Evolutionary conservation across 1,140 invertebrate species (phyloP).

Genomic region (Eriocheir sinensis): DNA sequence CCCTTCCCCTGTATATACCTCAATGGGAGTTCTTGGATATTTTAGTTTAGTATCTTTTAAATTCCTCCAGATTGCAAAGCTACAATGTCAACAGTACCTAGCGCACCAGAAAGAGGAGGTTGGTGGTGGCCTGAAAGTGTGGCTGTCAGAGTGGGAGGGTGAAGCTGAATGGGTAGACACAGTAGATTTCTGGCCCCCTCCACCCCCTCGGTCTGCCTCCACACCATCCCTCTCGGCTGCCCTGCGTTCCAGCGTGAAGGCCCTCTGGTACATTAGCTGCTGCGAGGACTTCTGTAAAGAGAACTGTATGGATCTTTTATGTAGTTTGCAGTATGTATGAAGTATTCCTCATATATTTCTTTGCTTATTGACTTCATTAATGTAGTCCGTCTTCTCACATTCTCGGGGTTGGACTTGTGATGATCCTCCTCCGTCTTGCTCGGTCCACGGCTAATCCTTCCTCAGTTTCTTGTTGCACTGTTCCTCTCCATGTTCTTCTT

Average conservation of each 20-base stretch:
- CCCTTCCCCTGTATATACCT: no score
- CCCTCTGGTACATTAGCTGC: slow-evolving; percentile 64
- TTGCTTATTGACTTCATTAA: no score
- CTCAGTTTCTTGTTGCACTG: no score
- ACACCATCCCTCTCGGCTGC: slow-evolving; percentile 24
- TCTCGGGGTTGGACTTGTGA: no score
- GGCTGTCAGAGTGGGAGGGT: slow-evolving; percentile 49
- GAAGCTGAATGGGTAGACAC: slow-evolving; percentile 36
- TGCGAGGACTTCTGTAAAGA: slow-evolving; percentile 51
- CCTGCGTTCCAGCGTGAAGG: slow-evolving; percentile 53
- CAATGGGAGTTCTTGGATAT: no score
- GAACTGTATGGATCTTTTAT: slow-evolving; percentile 68
- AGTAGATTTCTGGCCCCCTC: slow-evolving; percentile 39
- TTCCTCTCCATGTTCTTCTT: no score
- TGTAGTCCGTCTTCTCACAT: no score
- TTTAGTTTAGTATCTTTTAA: neutral
- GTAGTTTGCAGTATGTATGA: slow-evolving; percentile 53
- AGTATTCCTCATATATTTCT: no score
- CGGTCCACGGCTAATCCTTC: no score
- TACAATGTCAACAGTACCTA: slow-evolving; percentile 52
- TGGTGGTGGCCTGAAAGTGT: neutral
- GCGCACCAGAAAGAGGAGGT: neutral
- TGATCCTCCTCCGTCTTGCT: no score
- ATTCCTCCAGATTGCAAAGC: slow-evolving; percentile 36
- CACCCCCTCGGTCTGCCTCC: neutral